Percentiles rank a stretch among this genome's conserved stretches.
Evolutionary conservation across 2,113 vertebrate species (phyloP).

Genomic region (Pseudorhombus dupliciocellatus): DNA sequence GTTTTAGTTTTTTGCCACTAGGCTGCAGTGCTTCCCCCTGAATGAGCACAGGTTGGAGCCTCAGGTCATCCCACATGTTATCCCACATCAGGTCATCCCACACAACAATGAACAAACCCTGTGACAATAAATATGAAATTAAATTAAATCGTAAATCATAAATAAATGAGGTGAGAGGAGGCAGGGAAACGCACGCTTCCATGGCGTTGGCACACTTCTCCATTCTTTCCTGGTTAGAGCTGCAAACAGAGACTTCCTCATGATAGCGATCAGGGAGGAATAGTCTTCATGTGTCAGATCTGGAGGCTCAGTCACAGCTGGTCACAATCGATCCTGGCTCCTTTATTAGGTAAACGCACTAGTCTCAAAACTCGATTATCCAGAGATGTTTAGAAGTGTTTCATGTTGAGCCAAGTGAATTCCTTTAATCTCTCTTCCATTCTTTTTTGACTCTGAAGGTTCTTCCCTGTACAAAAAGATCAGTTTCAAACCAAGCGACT

Average conservation of each 20-base stretch:
- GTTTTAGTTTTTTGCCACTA: slow-evolving; percentile 25
- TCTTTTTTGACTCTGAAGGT: not conserved
- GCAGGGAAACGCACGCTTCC: not conserved
- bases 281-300: slow-evolving; percentile 50
- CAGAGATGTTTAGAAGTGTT: slow-evolving; percentile 27
- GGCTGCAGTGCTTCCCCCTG: slow-evolving; percentile 64
- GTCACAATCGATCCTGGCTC: slow-evolving; percentile 32
- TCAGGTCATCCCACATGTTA: not conserved
- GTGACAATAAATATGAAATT: not conserved
- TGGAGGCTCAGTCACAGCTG: slow-evolving; percentile 39
- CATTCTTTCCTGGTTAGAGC: slow-evolving; percentile 47
- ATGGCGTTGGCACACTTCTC: slow-evolving; percentile 18
- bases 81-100: not conserved
- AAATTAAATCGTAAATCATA: not conserved
- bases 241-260: slow-evolving; percentile 62
- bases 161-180: not conserved
- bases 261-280: slow-evolving; percentile 48
- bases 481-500: too few species aligned
- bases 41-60: not conserved
- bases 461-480: not conserved
- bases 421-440: not conserved
- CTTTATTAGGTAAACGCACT: slow-evolving; percentile 20
- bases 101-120: too few species aligned
- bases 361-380: slow-evolving; percentile 24
- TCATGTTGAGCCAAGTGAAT: not conserved